A percentile compares a stretch with the other conserved stretches of the same genome.
These are phyloP conservation scores for Cladorhizidae sp. DNA, from an alignment of 37 sponge, comb jelly and placozoan species.

Conservation along the genomic window DNA sequence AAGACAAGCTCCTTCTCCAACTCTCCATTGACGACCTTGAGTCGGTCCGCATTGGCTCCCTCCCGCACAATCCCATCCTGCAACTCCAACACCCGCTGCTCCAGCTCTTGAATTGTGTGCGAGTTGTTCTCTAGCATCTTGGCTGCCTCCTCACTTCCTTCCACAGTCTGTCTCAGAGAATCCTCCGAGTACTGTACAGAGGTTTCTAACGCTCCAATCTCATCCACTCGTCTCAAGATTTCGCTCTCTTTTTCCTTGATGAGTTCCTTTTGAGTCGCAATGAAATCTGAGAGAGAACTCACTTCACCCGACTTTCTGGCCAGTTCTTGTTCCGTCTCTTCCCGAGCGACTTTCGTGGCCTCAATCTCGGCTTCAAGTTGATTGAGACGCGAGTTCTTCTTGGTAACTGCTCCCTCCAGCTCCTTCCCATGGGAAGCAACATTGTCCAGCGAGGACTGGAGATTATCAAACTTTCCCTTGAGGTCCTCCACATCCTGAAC, in stretches of 20 bases:
- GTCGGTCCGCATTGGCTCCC: not conserved
- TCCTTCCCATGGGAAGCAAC: not conserved
- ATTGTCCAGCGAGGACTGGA: not conserved
- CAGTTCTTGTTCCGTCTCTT: constrained; percentile 10
- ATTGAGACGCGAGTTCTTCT: not conserved
- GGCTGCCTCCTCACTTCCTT: constrained; percentile 2
- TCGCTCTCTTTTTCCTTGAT: constrained; percentile 1
- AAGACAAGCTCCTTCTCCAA: constrained; percentile 6
- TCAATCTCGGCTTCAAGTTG: constrained; percentile 1
- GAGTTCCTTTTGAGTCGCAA: not conserved
- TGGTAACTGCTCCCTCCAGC: not conserved
- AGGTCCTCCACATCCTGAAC: not conserved
- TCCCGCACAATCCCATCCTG: not conserved
- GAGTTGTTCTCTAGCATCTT: not conserved
- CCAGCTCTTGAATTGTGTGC: constrained; percentile 19
- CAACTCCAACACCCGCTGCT: constrained; percentile 20
- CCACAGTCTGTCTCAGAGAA: not conserved
- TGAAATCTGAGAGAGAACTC: not conserved
- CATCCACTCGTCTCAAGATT: not conserved
- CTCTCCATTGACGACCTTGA: not conserved
- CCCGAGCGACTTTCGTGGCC: constrained; percentile 2
- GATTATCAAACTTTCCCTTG: not conserved
- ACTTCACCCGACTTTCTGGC: constrained; percentile 11
- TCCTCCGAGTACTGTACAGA: not conserved
- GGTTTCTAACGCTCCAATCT: not conserved